Percentiles rank a stretch among this genome's conserved stretches.
These are phyloP conservation scores for Xanthorhoe spadicearia DNA, from an alignment of 2,888 invertebrate genomes.

Conservation along the genomic window DNA sequence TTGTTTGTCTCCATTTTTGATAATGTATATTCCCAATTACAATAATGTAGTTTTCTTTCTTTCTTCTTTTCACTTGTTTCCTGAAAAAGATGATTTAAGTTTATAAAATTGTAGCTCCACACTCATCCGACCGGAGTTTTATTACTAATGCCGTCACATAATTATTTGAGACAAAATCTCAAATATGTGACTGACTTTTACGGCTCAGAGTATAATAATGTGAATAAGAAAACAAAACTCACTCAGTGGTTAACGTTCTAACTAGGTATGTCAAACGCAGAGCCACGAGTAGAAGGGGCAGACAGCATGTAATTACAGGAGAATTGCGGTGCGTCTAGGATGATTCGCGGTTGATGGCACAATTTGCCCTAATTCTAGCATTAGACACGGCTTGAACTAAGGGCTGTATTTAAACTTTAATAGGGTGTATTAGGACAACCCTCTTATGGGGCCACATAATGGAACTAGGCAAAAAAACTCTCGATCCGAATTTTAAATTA, in stretches of 20 bases:
- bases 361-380: constrained; percentile 13
- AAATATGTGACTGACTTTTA: no score
- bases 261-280: constrained; percentile 15
- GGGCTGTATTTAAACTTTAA: background rate
- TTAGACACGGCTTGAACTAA: background rate
- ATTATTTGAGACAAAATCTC: background rate
- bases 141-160: background rate
- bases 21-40: no score
- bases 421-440: no score
- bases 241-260: background rate
- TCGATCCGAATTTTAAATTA: background rate
- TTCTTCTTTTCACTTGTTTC: no score
- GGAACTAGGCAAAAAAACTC: no score
- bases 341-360: constrained; percentile 20
- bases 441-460: no score
- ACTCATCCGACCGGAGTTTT: no score
- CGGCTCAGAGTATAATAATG: background rate
- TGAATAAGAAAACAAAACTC: constrained; percentile 1
- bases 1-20: no score
- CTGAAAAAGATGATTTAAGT: no score
- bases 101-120: no score
- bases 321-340: constrained; percentile 19
- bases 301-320: constrained; percentile 20
- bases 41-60: no score
- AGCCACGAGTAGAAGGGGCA: constrained; percentile 2